Evolutionary conservation across 2,113 vertebrate species (phyloP), one percentile per base, ranked within the genome.

Genomic region (Crotalus horridus): DNA sequence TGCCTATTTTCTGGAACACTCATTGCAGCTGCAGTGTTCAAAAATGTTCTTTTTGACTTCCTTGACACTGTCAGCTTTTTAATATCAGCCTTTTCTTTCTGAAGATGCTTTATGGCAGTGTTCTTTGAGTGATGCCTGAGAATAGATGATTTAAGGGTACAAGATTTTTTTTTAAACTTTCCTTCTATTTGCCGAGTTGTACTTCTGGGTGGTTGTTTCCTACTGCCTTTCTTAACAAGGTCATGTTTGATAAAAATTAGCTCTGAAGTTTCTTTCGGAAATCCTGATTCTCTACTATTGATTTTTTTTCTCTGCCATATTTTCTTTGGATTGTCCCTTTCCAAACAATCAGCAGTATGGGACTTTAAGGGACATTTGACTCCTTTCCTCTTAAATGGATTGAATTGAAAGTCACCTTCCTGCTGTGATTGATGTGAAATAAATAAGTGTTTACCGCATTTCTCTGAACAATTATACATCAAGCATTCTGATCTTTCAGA

Each of bases 141-240:
- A 91, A 93, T 56, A 56, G 97, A 89, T 85, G 97, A 97, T 56
- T 96, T 97, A 88, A 93, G 92, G 29, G 94, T 85, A 94, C 17
- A 29, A 94, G 95, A 93, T 90, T 43, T 97, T 97, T 74, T 97
- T 96, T 88, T 69, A 33, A 93, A 96, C 85, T 95, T 86, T 15
- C 95, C 89, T 10, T 97, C 95, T 88, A 92, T 97, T 58, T 96
- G 94, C 93, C 96, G 96, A 29, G 96, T 96, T 92, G 88, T 96
- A 95, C 94, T 88, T 96, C 96, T 97, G 85, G 96, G 54, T 0
- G 89, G 91, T 91, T 95, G 92, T 54, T 96, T 97, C 93, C 89
- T 91, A n/a, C 1, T 92, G 94, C 93, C 95, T 90, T 95, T 96
- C 88, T 94, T 96, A 13, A 88, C 87, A 89, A 94, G 15, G 69